Evolutionary conservation across 2,113 vertebrate genomes (phyloP), one percentile per base, ranked within the genome.

Genomic region (Neogobius melanostomus): DNA sequence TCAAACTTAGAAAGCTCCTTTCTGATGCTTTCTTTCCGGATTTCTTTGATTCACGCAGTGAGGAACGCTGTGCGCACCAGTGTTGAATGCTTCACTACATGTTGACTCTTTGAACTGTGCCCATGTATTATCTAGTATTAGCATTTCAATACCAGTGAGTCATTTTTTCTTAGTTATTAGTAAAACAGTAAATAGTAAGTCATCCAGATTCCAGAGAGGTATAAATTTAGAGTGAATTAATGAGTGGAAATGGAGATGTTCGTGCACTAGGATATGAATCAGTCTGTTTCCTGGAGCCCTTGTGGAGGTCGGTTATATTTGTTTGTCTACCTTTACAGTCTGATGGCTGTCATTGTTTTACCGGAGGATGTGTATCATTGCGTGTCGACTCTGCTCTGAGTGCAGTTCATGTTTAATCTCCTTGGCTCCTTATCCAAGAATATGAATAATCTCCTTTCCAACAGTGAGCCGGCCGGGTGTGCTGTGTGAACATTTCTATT

Each of bases 381-480:
- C 64, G 43, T 88, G 76, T 79, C 71, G 44, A 66, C 28, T 63
- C 57, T 76, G 66, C 65, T 44, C 67, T 72, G 71, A 86, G 80
- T 82, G 85, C 72, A 64, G 63, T 56, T 73, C 59, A 44, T 82
- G 77, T 88, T 90, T 79, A 88, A 90, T 82, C 83, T 83, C 82
- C 79, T 72, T 86, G 87, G 74, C 79, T 90, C 83, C 80, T 84
- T 81, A 82, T 84, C 80, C 81, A 81, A 88, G 77, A 90, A 87
- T 91, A 94, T 90, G 89, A 93, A 93, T 88, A 83, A 94, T 89
- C 85, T 88, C 86, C 82, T 86, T 1, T 6, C 80, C 87, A 89
- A 90, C 88, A 91, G 92, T 86, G 89, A 85, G 81, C 50, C 59
- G 1, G 28, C 28, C 28, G 77, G 81, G 66, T 75, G 73, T 81